A percentile compares a stretch with the other conserved stretches of the same genome.
These are phyloP conservation scores for Corynorhinus townsendii DNA, from an alignment of 2,113 vertebrate species.

Conservation along the genomic window DNA sequence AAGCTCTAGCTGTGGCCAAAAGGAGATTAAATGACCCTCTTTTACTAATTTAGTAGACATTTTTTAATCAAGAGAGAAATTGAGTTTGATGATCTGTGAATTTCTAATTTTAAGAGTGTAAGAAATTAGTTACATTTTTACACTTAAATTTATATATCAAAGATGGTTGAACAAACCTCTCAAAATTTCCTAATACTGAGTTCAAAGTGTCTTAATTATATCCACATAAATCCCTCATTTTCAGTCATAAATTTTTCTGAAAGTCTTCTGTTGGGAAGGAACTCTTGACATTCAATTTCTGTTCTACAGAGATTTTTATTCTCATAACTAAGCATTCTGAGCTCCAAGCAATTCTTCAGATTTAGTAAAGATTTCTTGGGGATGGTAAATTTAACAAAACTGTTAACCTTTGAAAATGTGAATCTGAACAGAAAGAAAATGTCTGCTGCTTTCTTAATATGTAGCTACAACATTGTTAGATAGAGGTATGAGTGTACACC, in stretches of 20 bases:
- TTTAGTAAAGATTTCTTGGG: not conserved
- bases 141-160: conserved; percentile 8
- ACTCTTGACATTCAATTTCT: conserved; percentile 4
- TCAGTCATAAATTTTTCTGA: conserved; percentile 13
- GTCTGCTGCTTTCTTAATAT: conserved; percentile 20
- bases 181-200: not conserved
- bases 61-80: conserved; percentile 26
- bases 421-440: conserved; percentile 37
- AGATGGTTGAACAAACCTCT: not conserved
- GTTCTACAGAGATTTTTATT: conserved; percentile 31
- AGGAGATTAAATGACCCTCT: not conserved
- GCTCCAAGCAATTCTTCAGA: conserved; percentile 16
- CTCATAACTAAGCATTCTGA: not conserved
- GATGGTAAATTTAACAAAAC: conserved; percentile 33
- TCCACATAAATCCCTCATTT: conserved; percentile 3
- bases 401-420: conserved; percentile 58
- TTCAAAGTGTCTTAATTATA: not conserved
- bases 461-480: not conserved
- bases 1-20: not conserved
- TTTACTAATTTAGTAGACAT: not conserved
- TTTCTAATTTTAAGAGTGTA: not conserved
- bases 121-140: conserved; percentile 15
- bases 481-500: not conserved
- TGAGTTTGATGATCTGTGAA: not conserved
- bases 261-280: not conserved